Percentiles rank a stretch among this genome's conserved stretches.
phyloP scores from a whole-genome alignment of 2,888 invertebrate genomes.

The Cosmia trapezina region DNA sequence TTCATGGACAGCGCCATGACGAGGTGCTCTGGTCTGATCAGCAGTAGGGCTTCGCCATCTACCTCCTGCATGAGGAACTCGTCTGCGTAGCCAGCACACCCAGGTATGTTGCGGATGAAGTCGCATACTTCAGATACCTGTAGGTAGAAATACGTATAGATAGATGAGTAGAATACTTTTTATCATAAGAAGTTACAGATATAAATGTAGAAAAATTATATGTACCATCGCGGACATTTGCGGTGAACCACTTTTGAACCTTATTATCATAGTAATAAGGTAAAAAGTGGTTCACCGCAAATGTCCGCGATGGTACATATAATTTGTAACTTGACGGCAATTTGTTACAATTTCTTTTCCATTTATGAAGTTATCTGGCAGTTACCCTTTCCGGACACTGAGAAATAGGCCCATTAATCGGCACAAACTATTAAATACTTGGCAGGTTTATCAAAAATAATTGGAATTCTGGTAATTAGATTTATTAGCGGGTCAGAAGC shows the following conservation, averaged over 20 bases:
- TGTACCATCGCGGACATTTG: no score
- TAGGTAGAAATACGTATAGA: background rate
- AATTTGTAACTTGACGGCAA: background rate
- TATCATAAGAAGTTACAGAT: background rate
- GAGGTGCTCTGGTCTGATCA: conserved; percentile 98
- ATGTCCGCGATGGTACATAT: no score
- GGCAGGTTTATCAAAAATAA: background rate
- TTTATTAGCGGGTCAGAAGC: background rate
- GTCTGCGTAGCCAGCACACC: conserved; percentile 97
- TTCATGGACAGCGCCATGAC: conserved; percentile 99
- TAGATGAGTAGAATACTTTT: background rate
- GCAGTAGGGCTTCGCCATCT: conserved; percentile 97
- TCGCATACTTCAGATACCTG: conserved; percentile 97
- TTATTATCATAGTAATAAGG: no score
- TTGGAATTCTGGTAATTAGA: background rate
- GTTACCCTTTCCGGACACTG: background rate
- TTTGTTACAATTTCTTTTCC: background rate
- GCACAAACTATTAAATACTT: background rate
- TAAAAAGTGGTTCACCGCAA: no score
- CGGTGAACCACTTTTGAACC: no score
- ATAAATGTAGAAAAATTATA: background rate
- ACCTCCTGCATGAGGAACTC: conserved; percentile 98
- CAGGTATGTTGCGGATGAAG: conserved; percentile 96
- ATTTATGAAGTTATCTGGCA: background rate
- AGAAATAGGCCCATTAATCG: background rate